Conservation (phyloP, 2,888 invertebrate genomes). For the Frankliniella intonsa region DNA sequence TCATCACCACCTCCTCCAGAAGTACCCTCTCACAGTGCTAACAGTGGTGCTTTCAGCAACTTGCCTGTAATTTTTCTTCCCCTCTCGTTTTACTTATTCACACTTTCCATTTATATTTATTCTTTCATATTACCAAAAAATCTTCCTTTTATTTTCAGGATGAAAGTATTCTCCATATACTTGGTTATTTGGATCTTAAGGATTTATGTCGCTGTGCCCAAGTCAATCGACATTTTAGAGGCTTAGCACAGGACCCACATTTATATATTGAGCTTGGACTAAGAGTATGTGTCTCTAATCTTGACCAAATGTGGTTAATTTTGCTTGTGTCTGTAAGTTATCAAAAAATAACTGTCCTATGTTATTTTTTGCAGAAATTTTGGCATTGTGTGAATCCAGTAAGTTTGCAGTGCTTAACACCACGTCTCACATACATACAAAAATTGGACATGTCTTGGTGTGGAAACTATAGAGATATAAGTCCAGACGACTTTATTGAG, state of each 20-base stretch:
- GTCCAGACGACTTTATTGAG: constrained; percentile 49
- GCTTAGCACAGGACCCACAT: constrained; percentile 67
- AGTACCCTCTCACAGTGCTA: constrained; percentile 19
- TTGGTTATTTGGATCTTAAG: constrained; percentile 65
- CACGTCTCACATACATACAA: constrained; percentile 64
- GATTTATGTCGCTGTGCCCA: constrained; percentile 72
- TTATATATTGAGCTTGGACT: constrained; percentile 75
- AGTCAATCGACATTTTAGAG: constrained; percentile 67
- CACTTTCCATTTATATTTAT: neutral
- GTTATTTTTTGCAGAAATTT: constrained; percentile 52
- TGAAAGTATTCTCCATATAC: constrained; percentile 63
- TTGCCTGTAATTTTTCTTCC: constrained; percentile 38
- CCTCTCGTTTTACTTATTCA: neutral
- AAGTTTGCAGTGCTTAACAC: constrained; percentile 53
- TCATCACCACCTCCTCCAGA: constrained; percentile 1
- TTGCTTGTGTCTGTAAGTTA: neutral
- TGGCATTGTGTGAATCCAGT: constrained; percentile 69
- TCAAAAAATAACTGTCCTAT: constrained; percentile 27
- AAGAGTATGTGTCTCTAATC: constrained; percentile 48
- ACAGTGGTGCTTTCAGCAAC: constrained; percentile 38
- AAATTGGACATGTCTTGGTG: constrained; percentile 87
- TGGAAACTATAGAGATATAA: constrained; percentile 59
- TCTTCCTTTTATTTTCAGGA: constrained; percentile 54
- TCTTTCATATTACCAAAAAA: neutral
- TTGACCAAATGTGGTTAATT: neutral